phyloP scores from a whole-genome alignment of 2,888 invertebrate genomes.

The Drosophila imparisetae region DNA sequence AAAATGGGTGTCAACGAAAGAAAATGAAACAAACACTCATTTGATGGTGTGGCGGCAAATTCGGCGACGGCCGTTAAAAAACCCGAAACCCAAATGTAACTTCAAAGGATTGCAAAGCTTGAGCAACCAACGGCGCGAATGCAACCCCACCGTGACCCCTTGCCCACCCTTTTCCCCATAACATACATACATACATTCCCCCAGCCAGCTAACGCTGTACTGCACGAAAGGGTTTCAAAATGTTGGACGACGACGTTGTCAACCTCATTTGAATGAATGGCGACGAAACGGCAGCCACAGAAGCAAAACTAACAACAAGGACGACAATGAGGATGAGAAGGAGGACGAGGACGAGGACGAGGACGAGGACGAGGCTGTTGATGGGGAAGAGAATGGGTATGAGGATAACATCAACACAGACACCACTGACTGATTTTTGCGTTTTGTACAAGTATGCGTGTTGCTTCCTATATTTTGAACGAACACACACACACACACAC shows the following conservation, averaged over 20 bases:
- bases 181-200: not conserved
- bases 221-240: slow-evolving; percentile 74
- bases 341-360: not conserved
- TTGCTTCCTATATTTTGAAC: slow-evolving; percentile 28
- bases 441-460: slow-evolving; percentile 55
- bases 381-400: slow-evolving; percentile 1
- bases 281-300: slow-evolving; percentile 10
- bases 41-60: slow-evolving; percentile 31
- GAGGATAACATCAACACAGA: slow-evolving; percentile 38
- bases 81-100: slow-evolving; percentile 36
- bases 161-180: not conserved
- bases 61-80: slow-evolving; percentile 23
- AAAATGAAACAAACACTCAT: slow-evolving; percentile 73
- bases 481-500: slow-evolving; percentile 17
- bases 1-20: slow-evolving; percentile 74
- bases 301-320: slow-evolving; percentile 16
- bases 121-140: slow-evolving; percentile 16
- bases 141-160: slow-evolving; percentile 8
- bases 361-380: not conserved
- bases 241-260: slow-evolving; percentile 57
- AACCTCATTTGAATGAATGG: slow-evolving; percentile 69
- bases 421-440: slow-evolving; percentile 64
- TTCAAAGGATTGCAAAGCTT: slow-evolving; percentile 68
- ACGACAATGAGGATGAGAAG: not conserved
- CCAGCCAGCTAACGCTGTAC: slow-evolving; percentile 16